Conservation (phyloP, 2,113 vertebrate genomes). For the Clarias macrocephalus region DNA sequence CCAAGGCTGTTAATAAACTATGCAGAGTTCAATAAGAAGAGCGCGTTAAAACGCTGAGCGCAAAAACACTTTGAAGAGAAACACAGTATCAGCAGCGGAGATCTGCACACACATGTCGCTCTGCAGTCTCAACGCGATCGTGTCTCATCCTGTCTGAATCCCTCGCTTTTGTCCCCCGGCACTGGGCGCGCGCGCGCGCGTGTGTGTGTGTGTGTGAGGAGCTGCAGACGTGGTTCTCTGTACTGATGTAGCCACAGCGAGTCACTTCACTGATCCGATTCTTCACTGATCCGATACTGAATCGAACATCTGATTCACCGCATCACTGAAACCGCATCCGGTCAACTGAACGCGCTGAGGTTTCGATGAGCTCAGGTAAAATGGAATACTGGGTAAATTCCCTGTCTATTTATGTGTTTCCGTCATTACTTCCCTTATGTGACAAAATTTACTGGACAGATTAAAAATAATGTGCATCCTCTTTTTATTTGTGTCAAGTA, state of each 20-base stretch:
- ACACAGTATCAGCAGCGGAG: not conserved
- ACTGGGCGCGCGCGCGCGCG: not conserved
- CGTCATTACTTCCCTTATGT: too few relatives aligned
- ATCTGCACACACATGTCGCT: not conserved
- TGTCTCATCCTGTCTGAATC: constrained; percentile 32
- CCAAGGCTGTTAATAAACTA: not conserved
- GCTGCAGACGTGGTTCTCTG: constrained; percentile 49
- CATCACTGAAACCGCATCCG: not conserved
- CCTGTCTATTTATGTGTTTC: not conserved
- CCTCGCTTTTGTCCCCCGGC: constrained; percentile 33
- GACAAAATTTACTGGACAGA: too few relatives aligned
- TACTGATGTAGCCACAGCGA: constrained; percentile 12
- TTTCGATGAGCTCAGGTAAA: not conserved
- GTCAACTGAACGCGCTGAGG: not conserved
- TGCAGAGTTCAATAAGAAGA: not conserved
- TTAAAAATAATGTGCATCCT: too few relatives aligned
- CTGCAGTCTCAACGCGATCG: not conserved
- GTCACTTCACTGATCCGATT: constrained; percentile 27
- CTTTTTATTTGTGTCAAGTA: too few relatives aligned
- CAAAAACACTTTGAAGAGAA: constrained; percentile 8
- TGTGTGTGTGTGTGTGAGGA: constrained; percentile 22
- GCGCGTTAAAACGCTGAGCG: not conserved
- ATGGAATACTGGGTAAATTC: not conserved
- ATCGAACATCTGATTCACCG: not conserved
- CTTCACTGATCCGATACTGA: not conserved